Evolutionary conservation across 1,140 invertebrate genomes (phyloP).

Genomic region (Tribolium castaneum): DNA sequence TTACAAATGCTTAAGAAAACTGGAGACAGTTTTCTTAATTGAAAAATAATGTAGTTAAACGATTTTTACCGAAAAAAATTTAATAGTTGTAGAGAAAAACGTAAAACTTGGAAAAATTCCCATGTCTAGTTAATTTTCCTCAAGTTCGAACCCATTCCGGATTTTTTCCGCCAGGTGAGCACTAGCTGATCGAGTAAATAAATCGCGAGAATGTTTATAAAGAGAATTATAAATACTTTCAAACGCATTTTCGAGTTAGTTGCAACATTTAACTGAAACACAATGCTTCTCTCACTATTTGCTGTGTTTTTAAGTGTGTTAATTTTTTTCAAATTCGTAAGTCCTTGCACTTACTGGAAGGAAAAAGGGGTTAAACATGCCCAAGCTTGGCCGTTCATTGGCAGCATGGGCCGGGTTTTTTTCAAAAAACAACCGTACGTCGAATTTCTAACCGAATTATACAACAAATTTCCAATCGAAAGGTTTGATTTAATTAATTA

Average conservation of each 20-base stretch:
- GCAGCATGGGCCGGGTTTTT: constrained; percentile 32
- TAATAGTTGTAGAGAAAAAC: too few species aligned
- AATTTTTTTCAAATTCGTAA: neutral
- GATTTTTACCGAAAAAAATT: too few species aligned
- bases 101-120: too few species aligned
- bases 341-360: constrained; percentile 43
- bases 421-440: constrained; percentile 5
- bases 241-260: neutral
- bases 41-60: too few species aligned
- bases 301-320: neutral
- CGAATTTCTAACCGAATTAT: constrained; percentile 12
- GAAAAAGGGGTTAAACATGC: constrained; percentile 26
- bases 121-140: too few species aligned
- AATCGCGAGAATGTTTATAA: neutral
- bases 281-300: neutral
- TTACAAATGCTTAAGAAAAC: too few species aligned
- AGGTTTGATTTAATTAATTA: too few species aligned
- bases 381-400: constrained; percentile 37
- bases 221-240: neutral
- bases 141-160: neutral
- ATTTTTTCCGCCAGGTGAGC: neutral
- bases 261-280: neutral
- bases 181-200: neutral
- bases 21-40: too few species aligned
- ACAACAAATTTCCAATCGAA: constrained; percentile 4